Conservation (phyloP, 2,113 vertebrate species). For the Myrmecobius fasciatus region DNA sequence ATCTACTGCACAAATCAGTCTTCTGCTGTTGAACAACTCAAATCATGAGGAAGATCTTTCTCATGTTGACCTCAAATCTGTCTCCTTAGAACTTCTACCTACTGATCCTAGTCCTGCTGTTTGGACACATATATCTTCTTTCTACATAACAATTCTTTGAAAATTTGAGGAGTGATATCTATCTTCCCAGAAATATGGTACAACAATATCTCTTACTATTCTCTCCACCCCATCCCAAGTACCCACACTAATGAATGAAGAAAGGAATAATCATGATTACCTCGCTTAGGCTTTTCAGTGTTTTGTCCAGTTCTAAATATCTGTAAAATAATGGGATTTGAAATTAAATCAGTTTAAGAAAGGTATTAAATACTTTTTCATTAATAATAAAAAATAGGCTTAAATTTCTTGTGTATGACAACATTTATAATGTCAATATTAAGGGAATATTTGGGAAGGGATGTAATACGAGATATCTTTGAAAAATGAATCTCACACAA, state of each 20-base stretch:
- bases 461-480: conserved; percentile 45
- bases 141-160: conserved; percentile 22
- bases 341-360: conserved; percentile 45
- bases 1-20: neutral
- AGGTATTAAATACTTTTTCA: neutral
- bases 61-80: conserved; percentile 41
- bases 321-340: conserved; percentile 79
- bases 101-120: conserved; percentile 16
- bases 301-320: conserved; percentile 84
- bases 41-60: conserved; percentile 37
- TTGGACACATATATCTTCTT: conserved; percentile 22
- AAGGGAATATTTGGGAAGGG: conserved; percentile 39
- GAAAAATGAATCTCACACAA: conserved; percentile 64
- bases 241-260: conserved; percentile 56
- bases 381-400: neutral
- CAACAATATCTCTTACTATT: neutral
- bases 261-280: conserved; percentile 74
- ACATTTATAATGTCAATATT: conserved; percentile 14
- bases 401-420: neutral
- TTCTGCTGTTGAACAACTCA: conserved; percentile 3
- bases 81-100: neutral
- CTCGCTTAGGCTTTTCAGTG: conserved; percentile 81
- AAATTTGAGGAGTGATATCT: conserved; percentile 13
- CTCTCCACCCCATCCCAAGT: conserved; percentile 3
- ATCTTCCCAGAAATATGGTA: conserved; percentile 32